Conservation (phyloP, 2,113 vertebrate species). For the Oxyura jamaicensis region DNA sequence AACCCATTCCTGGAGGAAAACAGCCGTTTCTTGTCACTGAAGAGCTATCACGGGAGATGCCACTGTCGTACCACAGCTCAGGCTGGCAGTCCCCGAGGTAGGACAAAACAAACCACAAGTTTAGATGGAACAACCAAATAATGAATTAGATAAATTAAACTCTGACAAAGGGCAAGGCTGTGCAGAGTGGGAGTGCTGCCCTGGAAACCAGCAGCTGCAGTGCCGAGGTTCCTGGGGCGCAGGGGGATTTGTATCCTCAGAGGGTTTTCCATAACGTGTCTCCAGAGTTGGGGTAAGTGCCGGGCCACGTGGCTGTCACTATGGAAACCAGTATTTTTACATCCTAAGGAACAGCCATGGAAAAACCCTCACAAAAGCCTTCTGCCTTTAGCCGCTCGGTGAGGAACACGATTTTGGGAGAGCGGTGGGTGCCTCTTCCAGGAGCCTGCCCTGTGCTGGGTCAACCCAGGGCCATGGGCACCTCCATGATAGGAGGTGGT, state of each 20-base stretch:
- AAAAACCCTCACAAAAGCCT: conserved; percentile 9
- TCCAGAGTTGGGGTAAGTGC: conserved; percentile 52
- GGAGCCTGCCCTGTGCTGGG: not conserved
- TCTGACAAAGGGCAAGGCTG: not conserved
- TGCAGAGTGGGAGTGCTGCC: not conserved
- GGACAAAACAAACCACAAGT: not conserved
- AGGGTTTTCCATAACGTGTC: not conserved
- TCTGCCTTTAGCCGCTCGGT: not conserved
- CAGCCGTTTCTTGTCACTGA: not conserved
- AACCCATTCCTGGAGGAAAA: conserved; percentile 8
- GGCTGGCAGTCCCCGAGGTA: not conserved
- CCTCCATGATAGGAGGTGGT: not conserved
- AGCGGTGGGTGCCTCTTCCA: not conserved
- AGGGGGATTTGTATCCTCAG: not conserved
- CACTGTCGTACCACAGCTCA: not conserved
- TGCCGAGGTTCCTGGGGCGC: fast-evolving
- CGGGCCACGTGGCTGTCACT: conserved; percentile 42
- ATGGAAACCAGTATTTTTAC: conserved; percentile 65
- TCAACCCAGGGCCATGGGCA: not conserved
- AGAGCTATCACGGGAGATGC: not conserved
- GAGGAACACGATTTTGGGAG: not conserved
- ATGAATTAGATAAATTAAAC: not conserved
- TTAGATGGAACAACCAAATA: not conserved
- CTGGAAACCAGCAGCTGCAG: not conserved
- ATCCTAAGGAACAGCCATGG: conserved; percentile 46